These are phyloP conservation scores for Sphenodon punctatus DNA, from an alignment of 2,797 vertebrate genomes.

Conservation along the genomic window DNA sequence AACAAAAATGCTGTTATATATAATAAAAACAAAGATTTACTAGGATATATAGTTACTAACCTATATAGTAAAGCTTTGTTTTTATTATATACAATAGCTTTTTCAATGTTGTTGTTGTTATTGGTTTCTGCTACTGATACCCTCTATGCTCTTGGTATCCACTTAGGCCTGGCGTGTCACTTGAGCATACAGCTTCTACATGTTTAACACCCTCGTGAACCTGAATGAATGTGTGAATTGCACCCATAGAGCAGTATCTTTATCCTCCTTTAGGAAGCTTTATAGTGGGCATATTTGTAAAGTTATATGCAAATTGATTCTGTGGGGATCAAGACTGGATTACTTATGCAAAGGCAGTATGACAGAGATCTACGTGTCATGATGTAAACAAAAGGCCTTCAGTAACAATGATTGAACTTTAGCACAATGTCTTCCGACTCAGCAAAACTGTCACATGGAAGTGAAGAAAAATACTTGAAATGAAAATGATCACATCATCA, in stretches of 20 bases:
- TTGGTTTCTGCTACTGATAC: too few relatives aligned
- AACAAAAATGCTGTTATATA: too few relatives aligned
- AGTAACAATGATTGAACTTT: conserved; percentile 15
- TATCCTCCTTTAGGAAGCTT: conserved; percentile 16
- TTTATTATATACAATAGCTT: too few relatives aligned
- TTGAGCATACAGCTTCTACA: too few relatives aligned
- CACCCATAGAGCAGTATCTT: conserved; percentile 7
- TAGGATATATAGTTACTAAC: too few relatives aligned
- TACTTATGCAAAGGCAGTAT: conserved; percentile 3
- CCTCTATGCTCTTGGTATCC: too few relatives aligned
- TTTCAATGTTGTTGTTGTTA: too few relatives aligned
- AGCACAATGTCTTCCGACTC: conserved; percentile 32
- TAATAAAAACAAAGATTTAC: too few relatives aligned
- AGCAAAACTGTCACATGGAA: conserved; percentile 23
- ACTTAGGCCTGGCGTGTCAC: too few relatives aligned
- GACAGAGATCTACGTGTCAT: conserved; percentile 1
- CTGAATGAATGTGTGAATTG: neutral
- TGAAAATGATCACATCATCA: conserved; percentile 26
- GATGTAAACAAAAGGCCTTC: conserved; percentile 35
- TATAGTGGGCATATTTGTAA: neutral
- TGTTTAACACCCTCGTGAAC: too few relatives aligned
- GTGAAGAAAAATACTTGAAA: conserved; percentile 42
- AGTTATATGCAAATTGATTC: neutral
- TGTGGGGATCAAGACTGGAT: neutral
- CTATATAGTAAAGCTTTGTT: too few relatives aligned